Base-by-base conservation (phyloP, 2,888 invertebrate genomes). In the Sabatieria punctata region DNA sequence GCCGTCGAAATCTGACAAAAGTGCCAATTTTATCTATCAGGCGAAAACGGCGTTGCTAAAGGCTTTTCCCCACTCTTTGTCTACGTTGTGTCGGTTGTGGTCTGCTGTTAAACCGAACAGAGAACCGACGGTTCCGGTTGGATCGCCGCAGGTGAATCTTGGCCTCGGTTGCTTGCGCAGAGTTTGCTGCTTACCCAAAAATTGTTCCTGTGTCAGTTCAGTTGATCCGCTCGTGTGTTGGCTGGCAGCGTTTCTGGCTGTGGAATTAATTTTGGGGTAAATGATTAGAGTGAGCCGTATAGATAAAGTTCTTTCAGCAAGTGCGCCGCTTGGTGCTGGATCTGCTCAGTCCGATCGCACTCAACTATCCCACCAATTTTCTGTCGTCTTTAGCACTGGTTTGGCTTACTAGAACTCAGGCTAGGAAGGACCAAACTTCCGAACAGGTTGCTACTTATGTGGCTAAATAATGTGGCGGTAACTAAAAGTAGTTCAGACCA, bases 381-480 rank as follows among this genome's bases (percentile, higher is more conserved):
- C 69, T 86, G 48, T 80, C 81, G 6, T 81, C 85, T 2, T 75
- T 85, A 49, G 80, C 84, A 1, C 79, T 84, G 4, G 83, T 83
- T 26, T 86, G 85, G 85, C 78, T 64, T 80, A 84, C 55, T 56
- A 65, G 27, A 56, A 24, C 39, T 22, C 36, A 39, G 18, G 39
- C 19, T 38, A 44, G 42, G 22, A 35, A 30, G 30, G 49, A 46
- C n/a, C n/a, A n/a, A n/a, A n/a, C n/a, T n/a, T n/a, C n/a, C n/a
- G n/a, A n/a, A n/a, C n/a, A n/a, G n/a, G n/a, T n/a, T n/a, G n/a
- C n/a, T n/a, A n/a, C n/a, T n/a, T n/a, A n/a, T n/a, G n/a, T n/a
- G n/a, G n/a, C n/a, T n/a, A n/a, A n/a, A n/a, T n/a, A n/a, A n/a
- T n/a, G n/a, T n/a, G n/a, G n/a, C n/a, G n/a, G n/a, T n/a, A n/a